Evolutionary conservation across 2,888 invertebrate species (phyloP).

Genomic region (Clostera curtula): DNA sequence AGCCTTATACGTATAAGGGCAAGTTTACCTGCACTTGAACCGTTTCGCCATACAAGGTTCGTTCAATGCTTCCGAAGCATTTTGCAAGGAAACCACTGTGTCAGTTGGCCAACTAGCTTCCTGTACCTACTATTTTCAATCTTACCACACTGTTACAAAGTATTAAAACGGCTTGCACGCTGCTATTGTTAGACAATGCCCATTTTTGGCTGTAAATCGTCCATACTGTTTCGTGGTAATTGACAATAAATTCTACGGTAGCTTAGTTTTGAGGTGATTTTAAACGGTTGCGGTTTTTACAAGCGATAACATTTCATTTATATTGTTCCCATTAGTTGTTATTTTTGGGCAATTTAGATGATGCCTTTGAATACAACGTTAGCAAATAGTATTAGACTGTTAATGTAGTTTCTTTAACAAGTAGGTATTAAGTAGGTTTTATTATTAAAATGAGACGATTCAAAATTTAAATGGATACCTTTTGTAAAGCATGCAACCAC

Average conservation of each 20-base stretch:
- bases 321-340: too few relatives aligned
- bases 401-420: too few relatives aligned
- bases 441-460: too few relatives aligned
- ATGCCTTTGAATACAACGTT: too few relatives aligned
- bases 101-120: constrained; percentile 24
- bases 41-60: constrained; percentile 35
- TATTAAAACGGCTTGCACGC: constrained; percentile 13
- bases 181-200: constrained; percentile 27
- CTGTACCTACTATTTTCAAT: constrained; percentile 12
- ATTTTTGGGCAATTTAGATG: too few relatives aligned
- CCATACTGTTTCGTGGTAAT: constrained; percentile 31
- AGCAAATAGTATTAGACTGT: too few relatives aligned
- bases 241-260: constrained; percentile 30
- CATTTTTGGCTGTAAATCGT: constrained; percentile 42
- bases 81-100: constrained; percentile 42
- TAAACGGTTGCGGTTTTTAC: constrained; percentile 12
- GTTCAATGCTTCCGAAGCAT: constrained; percentile 36
- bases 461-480: too few relatives aligned
- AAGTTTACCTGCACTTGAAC: constrained; percentile 25
- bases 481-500: too few relatives aligned
- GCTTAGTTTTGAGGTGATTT: constrained; percentile 13
- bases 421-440: too few relatives aligned
- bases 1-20: constrained; percentile 7
- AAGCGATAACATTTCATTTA: too few relatives aligned
- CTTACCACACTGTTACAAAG: constrained; percentile 3